Evolutionary conservation across 2,888 invertebrate species (phyloP).

Genomic region (Falcaria lacertinaria): DNA sequence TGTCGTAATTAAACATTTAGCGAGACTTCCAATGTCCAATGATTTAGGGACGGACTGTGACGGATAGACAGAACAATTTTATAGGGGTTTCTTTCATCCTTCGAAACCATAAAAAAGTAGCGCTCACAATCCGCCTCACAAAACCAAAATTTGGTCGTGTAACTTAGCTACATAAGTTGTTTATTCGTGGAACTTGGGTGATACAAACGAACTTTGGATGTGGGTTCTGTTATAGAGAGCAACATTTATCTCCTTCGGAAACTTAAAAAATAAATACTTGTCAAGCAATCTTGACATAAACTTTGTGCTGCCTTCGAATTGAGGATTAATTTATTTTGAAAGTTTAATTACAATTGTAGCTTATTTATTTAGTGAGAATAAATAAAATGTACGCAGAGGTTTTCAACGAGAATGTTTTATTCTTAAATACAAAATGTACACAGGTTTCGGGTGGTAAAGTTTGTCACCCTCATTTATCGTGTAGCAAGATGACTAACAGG

Average conservation of each 20-base stretch:
- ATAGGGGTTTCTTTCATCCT: too few relatives aligned
- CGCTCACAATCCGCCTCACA: conserved; percentile 38
- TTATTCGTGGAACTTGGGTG: conserved; percentile 39
- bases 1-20: too few relatives aligned
- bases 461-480: conserved; percentile 25
- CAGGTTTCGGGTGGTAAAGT: not conserved
- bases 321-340: not conserved
- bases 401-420: not conserved
- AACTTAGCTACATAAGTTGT: conserved; percentile 43
- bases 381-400: not conserved
- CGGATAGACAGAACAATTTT: too few relatives aligned
- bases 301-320: not conserved
- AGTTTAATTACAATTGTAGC: not conserved
- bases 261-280: conserved; percentile 35
- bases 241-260: conserved; percentile 27
- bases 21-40: too few relatives aligned
- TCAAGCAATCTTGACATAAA: not conserved
- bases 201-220: conserved; percentile 44
- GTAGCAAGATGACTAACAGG: conserved; percentile 40
- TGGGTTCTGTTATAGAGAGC: conserved; percentile 28
- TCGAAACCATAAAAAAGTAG: not conserved
- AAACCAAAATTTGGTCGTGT: conserved; percentile 42
- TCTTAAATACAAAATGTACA: not conserved
- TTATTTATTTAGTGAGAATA: not conserved
- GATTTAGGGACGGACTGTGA: too few relatives aligned